Conservation (phyloP, 2,888 invertebrate species). For the Cristatella mucedo region DNA sequence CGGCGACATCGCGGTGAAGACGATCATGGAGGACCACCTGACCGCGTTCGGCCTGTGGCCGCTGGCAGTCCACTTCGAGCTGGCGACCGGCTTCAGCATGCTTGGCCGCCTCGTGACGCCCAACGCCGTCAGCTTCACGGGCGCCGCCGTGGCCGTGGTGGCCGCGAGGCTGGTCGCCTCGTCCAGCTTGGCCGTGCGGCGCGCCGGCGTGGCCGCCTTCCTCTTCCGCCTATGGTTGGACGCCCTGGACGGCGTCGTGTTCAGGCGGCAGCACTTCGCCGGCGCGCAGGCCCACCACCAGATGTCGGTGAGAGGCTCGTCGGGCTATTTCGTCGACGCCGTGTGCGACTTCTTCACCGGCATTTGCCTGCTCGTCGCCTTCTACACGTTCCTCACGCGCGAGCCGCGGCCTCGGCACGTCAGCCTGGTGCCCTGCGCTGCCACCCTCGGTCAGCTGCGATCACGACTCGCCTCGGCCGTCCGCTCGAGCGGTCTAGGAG, state of each 20-base stretch:
- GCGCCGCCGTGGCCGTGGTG: slow-evolving; percentile 57
- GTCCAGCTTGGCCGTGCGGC: slow-evolving; percentile 53
- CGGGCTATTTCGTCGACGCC: slow-evolving; percentile 45
- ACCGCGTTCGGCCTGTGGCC: slow-evolving; percentile 71
- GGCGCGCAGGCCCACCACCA: slow-evolving; percentile 46
- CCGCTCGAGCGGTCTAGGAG: too few relatives aligned
- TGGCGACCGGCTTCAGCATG: slow-evolving; percentile 48
- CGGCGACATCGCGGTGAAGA: slow-evolving; percentile 56
- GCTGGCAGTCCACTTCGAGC: slow-evolving; percentile 55
- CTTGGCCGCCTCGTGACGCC: slow-evolving; percentile 50
- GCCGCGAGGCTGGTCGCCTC: slow-evolving; percentile 60
- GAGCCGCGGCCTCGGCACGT: too few relatives aligned
- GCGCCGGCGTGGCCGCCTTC: slow-evolving; percentile 59
- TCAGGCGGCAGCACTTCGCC: slow-evolving; percentile 56
- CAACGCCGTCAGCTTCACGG: slow-evolving; percentile 64
- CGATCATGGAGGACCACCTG: slow-evolving; percentile 61
- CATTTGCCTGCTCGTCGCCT: neutral
- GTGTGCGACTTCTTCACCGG: slow-evolving; percentile 3
- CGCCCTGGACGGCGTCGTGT: slow-evolving; percentile 70
- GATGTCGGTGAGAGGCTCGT: slow-evolving; percentile 57
- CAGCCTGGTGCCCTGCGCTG: too few relatives aligned
- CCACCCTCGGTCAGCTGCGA: too few relatives aligned
- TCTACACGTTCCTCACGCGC: too few relatives aligned
- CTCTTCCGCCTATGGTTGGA: slow-evolving; percentile 67
- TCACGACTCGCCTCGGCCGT: too few relatives aligned